phyloP scores from a whole-genome alignment of 2,888 invertebrate species.

The Epinotia nisella region DNA sequence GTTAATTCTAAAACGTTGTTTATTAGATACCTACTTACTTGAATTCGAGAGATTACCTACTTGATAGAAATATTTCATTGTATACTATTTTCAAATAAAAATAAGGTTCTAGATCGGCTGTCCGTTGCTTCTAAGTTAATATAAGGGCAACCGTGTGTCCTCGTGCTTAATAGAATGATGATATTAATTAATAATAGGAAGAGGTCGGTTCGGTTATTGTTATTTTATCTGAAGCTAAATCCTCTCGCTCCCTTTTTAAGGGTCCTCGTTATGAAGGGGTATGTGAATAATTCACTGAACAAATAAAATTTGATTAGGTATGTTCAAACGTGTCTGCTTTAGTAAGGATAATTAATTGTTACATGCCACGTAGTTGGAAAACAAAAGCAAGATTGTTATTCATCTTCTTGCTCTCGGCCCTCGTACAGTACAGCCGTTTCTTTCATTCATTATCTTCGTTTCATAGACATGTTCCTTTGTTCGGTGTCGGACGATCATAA shows the following conservation, averaged over 20 bases:
- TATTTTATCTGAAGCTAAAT: not conserved
- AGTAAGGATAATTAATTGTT: not conserved
- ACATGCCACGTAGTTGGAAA: not conserved
- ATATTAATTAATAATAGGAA: slow-evolving; percentile 15
- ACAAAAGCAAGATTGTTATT: not conserved
- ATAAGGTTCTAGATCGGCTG: not conserved
- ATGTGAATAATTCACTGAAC: slow-evolving; percentile 29
- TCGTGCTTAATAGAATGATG: too few relatives aligned
- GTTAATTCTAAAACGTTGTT: slow-evolving; percentile 59
- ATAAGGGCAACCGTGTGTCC: not conserved
- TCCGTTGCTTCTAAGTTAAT: not conserved
- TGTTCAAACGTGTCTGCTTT: slow-evolving; percentile 23
- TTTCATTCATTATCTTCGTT: not conserved
- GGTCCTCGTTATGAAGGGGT: slow-evolving; percentile 15
- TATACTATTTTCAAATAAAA: not conserved
- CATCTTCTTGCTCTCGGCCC: not conserved
- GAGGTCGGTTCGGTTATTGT: not conserved
- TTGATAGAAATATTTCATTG: slow-evolving; percentile 11
- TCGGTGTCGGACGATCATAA: not conserved
- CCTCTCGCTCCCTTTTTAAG: slow-evolving; percentile 1
- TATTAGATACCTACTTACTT: slow-evolving; percentile 52
- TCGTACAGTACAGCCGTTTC: not conserved
- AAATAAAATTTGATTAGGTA: slow-evolving; percentile 29
- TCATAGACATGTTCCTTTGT: not conserved
- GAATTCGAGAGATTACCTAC: slow-evolving; percentile 11